Evolutionary conservation across 2,888 invertebrate genomes (phyloP).

Genomic region (Apamea monoglypha): DNA sequence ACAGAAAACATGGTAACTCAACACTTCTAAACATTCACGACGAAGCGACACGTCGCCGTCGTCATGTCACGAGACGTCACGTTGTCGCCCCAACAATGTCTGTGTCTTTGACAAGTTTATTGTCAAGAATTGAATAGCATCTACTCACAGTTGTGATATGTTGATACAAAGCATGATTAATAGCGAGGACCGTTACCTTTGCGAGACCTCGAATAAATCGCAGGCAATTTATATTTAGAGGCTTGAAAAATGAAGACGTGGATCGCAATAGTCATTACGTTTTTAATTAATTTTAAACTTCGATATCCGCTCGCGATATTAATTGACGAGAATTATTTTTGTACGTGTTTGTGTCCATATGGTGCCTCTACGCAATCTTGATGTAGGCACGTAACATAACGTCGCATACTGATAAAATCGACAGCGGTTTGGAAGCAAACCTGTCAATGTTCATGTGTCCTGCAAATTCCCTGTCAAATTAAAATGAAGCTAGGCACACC

Average conservation of each 20-base stretch:
- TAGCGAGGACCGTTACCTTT: conserved; percentile 45
- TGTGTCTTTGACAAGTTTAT: conserved; percentile 46
- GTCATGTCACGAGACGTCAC: conserved; percentile 50
- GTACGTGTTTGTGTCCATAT: neutral
- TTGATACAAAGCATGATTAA: conserved; percentile 54
- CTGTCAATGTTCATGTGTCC: neutral
- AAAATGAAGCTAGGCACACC: neutral
- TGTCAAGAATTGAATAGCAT: conserved; percentile 49
- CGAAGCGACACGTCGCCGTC: conserved; percentile 8
- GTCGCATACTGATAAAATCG: neutral
- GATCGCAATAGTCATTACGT: conserved; percentile 27
- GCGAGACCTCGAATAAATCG: conserved; percentile 45
- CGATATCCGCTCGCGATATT: conserved; percentile 7
- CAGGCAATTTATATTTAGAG: conserved; percentile 26
- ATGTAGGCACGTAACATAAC: neutral
- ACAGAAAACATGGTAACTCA: conserved; percentile 15
- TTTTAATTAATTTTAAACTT: conserved; percentile 42
- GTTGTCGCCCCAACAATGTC: conserved; percentile 57
- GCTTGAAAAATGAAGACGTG: conserved; percentile 39
- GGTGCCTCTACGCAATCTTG: conserved; percentile 1
- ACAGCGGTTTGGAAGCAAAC: neutral
- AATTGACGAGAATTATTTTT: neutral
- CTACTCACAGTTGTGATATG: conserved; percentile 43
- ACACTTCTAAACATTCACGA: conserved; percentile 35
- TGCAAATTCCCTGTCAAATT: neutral